Evolutionary conservation across 2,888 invertebrate genomes (phyloP).

Genomic region (Andrena bicolor): DNA sequence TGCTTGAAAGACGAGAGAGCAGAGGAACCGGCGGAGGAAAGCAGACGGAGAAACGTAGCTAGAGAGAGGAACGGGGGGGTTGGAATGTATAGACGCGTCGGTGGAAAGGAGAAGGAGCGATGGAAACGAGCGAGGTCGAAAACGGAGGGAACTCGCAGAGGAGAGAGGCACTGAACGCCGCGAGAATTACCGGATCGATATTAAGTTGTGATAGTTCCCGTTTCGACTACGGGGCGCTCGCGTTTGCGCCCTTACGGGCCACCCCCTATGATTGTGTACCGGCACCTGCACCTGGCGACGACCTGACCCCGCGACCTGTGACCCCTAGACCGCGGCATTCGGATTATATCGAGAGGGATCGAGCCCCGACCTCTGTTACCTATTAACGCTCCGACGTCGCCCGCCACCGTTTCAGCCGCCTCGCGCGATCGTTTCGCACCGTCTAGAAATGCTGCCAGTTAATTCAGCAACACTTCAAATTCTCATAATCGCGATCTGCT

Average conservation of each 20-base stretch:
- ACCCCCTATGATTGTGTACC: conserved; percentile 56
- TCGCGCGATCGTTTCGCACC: not conserved
- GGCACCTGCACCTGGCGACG: conserved; percentile 69
- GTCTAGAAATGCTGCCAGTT: not conserved
- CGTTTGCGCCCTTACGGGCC: conserved; percentile 70
- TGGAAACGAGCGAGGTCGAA: conserved; percentile 60
- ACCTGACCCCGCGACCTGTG: conserved; percentile 73
- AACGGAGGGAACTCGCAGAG: conserved; percentile 56
- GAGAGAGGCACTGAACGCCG: conserved; percentile 71
- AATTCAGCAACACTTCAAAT: not conserved
- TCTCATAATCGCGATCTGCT: not conserved
- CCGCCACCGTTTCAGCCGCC: not conserved
- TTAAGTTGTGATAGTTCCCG: conserved; percentile 83
- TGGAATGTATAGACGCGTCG: conserved; percentile 39
- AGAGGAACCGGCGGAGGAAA: conserved; percentile 10
- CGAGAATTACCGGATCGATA: conserved; percentile 84
- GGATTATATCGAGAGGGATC: conserved; percentile 58
- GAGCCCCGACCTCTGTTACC: conserved; percentile 43
- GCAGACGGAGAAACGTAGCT: conserved; percentile 23
- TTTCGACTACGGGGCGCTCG: conserved; percentile 81
- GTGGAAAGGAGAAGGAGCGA: conserved; percentile 46
- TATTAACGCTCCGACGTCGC: conserved; percentile 23
- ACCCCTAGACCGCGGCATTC: conserved; percentile 58
- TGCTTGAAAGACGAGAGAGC: conserved; percentile 55
- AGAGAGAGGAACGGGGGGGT: conserved; percentile 2